A percentile compares a stretch with the other conserved stretches of the same genome.
Conservation (phyloP, 2,888 invertebrate species). For the Drosophila testacea region DNA sequence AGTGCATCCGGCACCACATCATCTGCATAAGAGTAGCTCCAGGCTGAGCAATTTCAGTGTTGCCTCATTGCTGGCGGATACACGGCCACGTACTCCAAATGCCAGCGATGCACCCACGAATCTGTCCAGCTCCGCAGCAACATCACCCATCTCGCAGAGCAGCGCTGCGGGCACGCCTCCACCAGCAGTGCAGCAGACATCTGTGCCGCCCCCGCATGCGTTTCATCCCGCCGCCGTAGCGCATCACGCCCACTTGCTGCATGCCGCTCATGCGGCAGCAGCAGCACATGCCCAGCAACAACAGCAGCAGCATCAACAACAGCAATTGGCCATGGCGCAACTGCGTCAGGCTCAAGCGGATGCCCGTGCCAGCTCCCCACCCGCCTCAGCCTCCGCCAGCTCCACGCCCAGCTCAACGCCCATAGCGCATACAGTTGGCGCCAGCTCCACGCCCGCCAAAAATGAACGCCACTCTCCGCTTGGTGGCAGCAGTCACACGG, state of each 20-base stretch:
- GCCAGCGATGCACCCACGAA: conserved; percentile 81
- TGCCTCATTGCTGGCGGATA: conserved; percentile 93
- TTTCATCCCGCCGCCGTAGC: conserved; percentile 80
- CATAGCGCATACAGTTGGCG: conserved; percentile 44
- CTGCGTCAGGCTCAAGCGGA: conserved; percentile 76
- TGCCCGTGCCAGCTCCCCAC: conserved; percentile 72
- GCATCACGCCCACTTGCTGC: conserved; percentile 82
- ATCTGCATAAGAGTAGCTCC: conserved; percentile 87
- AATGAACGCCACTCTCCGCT: conserved; percentile 85
- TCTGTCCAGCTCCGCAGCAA: conserved; percentile 82
- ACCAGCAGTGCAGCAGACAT: conserved; percentile 35
- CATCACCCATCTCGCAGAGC: conserved; percentile 79
- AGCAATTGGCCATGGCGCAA: conserved; percentile 58
- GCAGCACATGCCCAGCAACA: conserved; percentile 82
- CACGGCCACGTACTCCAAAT: conserved; percentile 86
- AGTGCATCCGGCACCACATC: conserved; percentile 78
- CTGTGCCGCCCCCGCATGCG: conserved; percentile 55
- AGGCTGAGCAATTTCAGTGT: conserved; percentile 93
- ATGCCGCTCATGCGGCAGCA: conserved; percentile 80
- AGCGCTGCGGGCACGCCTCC: conserved; percentile 76
- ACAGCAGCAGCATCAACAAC: conserved; percentile 72
- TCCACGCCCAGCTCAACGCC: conserved; percentile 76
- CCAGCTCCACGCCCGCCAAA: conserved; percentile 74
- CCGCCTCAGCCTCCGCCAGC: conserved; percentile 76
- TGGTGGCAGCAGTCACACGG: conserved; percentile 84